Base-by-base conservation (phyloP, 2,888 invertebrate genomes). In the Eristalis pertinax region DNA sequence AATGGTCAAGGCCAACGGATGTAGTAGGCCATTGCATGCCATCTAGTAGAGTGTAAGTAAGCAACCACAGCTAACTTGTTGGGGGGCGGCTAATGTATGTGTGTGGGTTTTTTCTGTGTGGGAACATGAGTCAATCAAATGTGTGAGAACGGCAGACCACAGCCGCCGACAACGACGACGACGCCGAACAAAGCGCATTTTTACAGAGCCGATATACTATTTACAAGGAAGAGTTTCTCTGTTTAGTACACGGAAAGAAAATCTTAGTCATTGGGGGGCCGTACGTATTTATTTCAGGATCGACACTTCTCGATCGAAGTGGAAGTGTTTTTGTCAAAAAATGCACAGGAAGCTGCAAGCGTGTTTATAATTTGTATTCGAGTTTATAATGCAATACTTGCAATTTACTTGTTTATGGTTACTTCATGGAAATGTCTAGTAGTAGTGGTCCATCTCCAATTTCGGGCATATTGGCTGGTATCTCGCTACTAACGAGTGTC, bases 1-100 rank as follows among this genome's bases (percentile, higher is more conserved):
- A 64, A 76, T 77, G 87, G 84, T 80, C 83, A 87, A 87, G 87
- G 87, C 80, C 76, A 87, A 76, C 76, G 80, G 84, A 80, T 83
- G 75, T 83, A 72, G 79, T 72, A 73, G 60, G 77, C 72, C 76
- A 76, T 80, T 69, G 84, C 29, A 22, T 69, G 22, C 69, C 62
- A 32, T 50, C 50, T 50, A 50, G 50, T 50, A 50, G 50, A 50
- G 50, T 50, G 50, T 50, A 50, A 50, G 50, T 19, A 50, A 50
- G 50, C 50, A 50, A 32, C 32, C 32, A 1, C 4, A 50, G 43
- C 43, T 22, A 24, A 41, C 60, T 32, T 35, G n/a, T 63, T 63
- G 32, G 63, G 29, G 60, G 43, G 22, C 43, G 11, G 22, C 26
- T 58, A 56, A 3, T 43, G 24, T 73, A 19, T 50, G 50, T 19